Percentiles rank a stretch among this genome's conserved stretches.
Evolutionary conservation across 1,140 invertebrate species (phyloP).

Genomic region (Lethrus apterus): DNA sequence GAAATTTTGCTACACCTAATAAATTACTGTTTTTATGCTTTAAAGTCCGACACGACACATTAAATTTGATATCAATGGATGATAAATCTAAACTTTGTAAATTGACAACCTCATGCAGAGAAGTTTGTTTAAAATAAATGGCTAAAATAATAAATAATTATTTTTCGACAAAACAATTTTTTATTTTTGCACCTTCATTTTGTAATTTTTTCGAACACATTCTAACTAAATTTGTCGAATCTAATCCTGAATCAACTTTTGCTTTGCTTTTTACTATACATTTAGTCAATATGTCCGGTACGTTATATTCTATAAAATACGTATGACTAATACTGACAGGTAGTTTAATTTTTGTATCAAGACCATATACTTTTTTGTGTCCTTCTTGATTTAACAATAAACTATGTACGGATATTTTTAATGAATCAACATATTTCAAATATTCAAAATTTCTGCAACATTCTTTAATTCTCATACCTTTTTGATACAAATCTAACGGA

Average conservation of each 20-base stretch:
- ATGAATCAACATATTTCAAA: conserved; percentile 33
- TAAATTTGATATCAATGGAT: conserved; percentile 28
- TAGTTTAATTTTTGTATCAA: conserved; percentile 18
- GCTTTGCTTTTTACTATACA: conserved; percentile 21
- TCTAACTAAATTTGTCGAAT: conserved; percentile 27
- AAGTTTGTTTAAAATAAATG: conserved; percentile 31
- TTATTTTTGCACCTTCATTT: conserved; percentile 12
- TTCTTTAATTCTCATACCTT: too few relatives aligned
- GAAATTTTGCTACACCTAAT: conserved; percentile 31
- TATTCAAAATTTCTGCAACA: conserved; percentile 1
- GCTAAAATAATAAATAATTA: conserved; percentile 16
- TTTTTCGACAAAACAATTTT: neutral
- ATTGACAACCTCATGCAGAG: conserved; percentile 30
- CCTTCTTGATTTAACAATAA: conserved; percentile 31
- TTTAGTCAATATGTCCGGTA: conserved; percentile 27
- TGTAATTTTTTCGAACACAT: conserved; percentile 31
- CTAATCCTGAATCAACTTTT: conserved; percentile 31
- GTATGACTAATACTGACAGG: conserved; percentile 24
- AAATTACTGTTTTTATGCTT: conserved; percentile 28
- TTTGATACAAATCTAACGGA: conserved; percentile 1
- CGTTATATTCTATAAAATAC: conserved; percentile 36
- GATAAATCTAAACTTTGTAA: conserved; percentile 27
- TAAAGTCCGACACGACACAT: conserved; percentile 28
- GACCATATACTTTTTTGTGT: conserved; percentile 25
- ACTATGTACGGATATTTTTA: conserved; percentile 30